Evolutionary conservation across 2,113 vertebrate genomes (phyloP).

Genomic region (Dromiciops gliroides): DNA sequence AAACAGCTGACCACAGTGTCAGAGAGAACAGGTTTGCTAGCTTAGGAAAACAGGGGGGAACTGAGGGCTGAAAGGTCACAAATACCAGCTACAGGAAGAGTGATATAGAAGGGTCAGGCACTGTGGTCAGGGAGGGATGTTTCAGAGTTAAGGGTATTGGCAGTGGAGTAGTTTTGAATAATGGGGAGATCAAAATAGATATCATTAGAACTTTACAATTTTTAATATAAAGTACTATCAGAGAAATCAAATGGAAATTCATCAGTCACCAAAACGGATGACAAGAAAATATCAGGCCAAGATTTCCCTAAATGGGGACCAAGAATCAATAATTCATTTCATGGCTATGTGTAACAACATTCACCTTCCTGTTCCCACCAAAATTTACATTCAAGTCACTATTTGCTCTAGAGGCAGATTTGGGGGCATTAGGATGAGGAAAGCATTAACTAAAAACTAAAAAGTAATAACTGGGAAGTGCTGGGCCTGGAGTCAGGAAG

Average conservation of each 20-base stretch:
- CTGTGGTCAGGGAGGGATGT: background rate
- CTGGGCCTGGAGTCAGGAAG: background rate
- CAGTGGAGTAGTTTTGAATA: background rate
- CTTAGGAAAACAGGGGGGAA: background rate
- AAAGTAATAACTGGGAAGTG: background rate
- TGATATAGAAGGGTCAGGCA: background rate
- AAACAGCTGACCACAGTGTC: background rate
- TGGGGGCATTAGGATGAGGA: background rate
- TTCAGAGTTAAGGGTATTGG: background rate
- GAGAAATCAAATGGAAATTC: background rate
- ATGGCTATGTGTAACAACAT: background rate
- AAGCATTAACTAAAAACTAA: background rate
- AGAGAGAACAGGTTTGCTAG: background rate
- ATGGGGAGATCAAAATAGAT: background rate
- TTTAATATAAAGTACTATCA: background rate
- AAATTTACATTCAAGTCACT: background rate
- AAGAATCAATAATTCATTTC: background rate
- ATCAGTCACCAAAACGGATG: background rate
- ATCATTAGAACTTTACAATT: background rate
- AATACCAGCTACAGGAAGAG: background rate
- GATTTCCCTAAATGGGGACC: background rate
- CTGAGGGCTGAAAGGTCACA: background rate
- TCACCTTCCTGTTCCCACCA: background rate
- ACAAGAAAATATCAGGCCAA: background rate
- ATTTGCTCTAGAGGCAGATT: background rate